These are phyloP conservation scores for Uropetala carovei DNA, from an alignment of 2,888 invertebrate genomes.

Conservation along the genomic window DNA sequence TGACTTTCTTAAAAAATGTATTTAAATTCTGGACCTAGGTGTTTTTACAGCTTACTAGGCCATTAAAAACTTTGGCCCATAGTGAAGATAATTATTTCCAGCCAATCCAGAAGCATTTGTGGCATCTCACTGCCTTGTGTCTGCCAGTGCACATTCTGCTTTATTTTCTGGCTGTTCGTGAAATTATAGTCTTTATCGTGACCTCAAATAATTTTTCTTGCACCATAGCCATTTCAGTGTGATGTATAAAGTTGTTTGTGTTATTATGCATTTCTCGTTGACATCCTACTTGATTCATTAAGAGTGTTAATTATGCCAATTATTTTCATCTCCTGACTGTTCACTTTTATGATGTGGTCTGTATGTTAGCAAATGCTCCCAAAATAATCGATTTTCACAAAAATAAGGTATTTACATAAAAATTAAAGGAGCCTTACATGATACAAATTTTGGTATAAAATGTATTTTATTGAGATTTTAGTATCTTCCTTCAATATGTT, in stretches of 20 bases:
- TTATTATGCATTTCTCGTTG: background rate
- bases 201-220: background rate
- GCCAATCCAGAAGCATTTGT: slow-evolving; percentile 51
- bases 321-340: background rate
- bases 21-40: slow-evolving; percentile 45
- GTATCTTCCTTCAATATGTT: background rate
- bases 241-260: background rate
- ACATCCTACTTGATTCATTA: background rate
- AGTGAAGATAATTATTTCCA: slow-evolving; percentile 29
- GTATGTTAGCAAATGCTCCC: background rate
- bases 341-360: background rate
- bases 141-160: slow-evolving; percentile 21
- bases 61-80: slow-evolving; percentile 1
- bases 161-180: background rate
- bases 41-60: slow-evolving; percentile 53
- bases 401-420: background rate
- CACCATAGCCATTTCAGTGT: background rate
- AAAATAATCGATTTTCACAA: background rate
- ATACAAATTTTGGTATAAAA: background rate
- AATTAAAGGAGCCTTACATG: background rate
- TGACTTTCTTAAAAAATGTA: slow-evolving; percentile 33
- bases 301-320: too few species aligned
- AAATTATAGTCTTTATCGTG: background rate
- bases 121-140: slow-evolving; percentile 61
- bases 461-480: background rate